Evolutionary conservation across 2,113 vertebrate genomes (phyloP), one percentile per base, ranked within the genome.

Genomic region (Arizona elegans): DNA sequence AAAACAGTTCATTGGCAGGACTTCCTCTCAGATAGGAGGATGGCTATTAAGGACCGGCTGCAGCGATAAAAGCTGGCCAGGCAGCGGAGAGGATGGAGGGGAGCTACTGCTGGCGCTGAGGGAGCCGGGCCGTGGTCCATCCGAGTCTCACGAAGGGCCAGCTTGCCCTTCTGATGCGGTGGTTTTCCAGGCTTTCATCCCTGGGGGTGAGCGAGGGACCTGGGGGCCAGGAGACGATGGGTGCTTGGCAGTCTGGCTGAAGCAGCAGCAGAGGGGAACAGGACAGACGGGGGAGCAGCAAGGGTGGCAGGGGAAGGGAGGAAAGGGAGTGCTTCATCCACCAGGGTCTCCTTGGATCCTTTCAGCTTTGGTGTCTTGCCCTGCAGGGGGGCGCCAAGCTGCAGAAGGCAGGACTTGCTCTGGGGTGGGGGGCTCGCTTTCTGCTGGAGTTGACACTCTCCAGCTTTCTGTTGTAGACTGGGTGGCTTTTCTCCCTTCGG

Each of bases 1-100:
- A 96, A 97, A 97, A 97, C 97, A 97, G 97, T 97, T 97, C 96
- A 96, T 96, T 96, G 96, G 97, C 96, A 96, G 97, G 96, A 97
- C 97, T 97, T 97, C 97, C 97, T 95, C 95, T 65, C 91, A 96
- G 97, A 97, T 97, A 97, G 96, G 92, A 95, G 92, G 92, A 52
- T 90, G 1, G 92, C 96, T 95, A 94, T 95, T 96, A 97, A 97
- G 95, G 95, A 81, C 92, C 91, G 96, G 94, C 92, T 54, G 19
- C 95, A 87, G 26, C 95, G 93, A 93, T 95, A 95, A 95, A 96
- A 94, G 94, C 94, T 95, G 92, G 65, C 94, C 94, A 85, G 96
- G 96, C 95, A 95, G 38, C 1, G 94, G 95, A 55, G 23, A 95
- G 94, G 94, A 96, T 93, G 95, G 95, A 94, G 95, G 95, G 93